Evolutionary conservation across 1,140 invertebrate species (phyloP).

Genomic region (Brachionus rotundiformis): DNA sequence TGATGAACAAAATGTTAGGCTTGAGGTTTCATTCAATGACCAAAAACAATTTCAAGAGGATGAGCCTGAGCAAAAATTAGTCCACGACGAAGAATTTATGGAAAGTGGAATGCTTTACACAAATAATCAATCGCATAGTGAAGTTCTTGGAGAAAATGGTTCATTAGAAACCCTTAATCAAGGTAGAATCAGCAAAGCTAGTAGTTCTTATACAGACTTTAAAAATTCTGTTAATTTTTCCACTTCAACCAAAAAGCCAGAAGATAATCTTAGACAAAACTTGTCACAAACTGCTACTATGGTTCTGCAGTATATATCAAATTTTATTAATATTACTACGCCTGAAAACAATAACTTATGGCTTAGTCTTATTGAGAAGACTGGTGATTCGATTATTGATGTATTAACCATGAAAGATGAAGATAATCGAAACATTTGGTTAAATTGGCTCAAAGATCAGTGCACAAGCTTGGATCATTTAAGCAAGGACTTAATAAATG

Average conservation of each 20-base stretch:
- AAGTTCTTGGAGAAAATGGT: not conserved
- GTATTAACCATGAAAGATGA: conserved; percentile 22
- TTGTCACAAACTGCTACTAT: not conserved
- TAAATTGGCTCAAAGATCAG: conserved; percentile 23
- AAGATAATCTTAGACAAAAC: not conserved
- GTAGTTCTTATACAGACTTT: not conserved
- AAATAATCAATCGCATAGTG: not conserved
- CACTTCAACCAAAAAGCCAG: not conserved
- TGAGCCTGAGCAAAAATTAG: too few species aligned
- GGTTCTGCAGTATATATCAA: conserved; percentile 8
- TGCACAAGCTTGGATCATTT: conserved; percentile 33
- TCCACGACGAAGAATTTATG: not conserved
- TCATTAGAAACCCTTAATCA: not conserved
- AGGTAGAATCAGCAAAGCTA: not conserved
- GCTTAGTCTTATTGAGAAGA: conserved; percentile 24
- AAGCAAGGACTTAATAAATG: conserved; percentile 26
- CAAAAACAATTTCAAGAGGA: too few species aligned
- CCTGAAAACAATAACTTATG: conserved; percentile 42
- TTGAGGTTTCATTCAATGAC: not conserved
- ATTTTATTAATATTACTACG: not conserved
- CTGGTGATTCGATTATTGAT: conserved; percentile 17
- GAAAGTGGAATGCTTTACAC: too few species aligned
- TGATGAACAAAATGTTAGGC: not conserved
- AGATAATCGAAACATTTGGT: conserved; percentile 23
- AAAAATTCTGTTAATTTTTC: not conserved